Conservation (phyloP, 2,888 invertebrate species). For the Spilosoma lubricipeda region DNA sequence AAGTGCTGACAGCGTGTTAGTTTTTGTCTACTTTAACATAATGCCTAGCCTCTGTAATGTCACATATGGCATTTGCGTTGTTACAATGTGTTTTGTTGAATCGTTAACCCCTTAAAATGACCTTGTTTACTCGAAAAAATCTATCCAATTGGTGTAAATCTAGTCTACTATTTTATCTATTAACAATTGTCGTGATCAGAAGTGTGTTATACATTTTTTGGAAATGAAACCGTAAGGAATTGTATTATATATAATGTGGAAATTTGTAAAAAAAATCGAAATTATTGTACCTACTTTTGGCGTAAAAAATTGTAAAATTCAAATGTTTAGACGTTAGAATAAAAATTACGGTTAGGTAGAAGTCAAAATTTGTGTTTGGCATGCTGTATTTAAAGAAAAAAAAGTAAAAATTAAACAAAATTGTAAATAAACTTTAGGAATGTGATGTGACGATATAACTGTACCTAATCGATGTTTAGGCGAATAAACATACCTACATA, state of each 20-base stretch:
- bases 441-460: slow-evolving; percentile 79
- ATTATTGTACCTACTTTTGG: slow-evolving; percentile 78
- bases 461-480: slow-evolving; percentile 81
- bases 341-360: slow-evolving; percentile 74
- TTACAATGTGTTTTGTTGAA: slow-evolving; percentile 55
- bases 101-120: slow-evolving; percentile 33
- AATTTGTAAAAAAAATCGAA: slow-evolving; percentile 61
- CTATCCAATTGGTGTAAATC: slow-evolving; percentile 79
- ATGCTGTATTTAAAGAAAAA: slow-evolving; percentile 70
- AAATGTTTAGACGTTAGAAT: slow-evolving; percentile 73
- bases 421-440: slow-evolving; percentile 80
- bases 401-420: slow-evolving; percentile 56
- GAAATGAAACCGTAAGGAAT: slow-evolving; percentile 47
- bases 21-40: slow-evolving; percentile 69
- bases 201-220: slow-evolving; percentile 54
- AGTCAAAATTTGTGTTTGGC: slow-evolving; percentile 84
- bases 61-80: slow-evolving; percentile 81
- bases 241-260: slow-evolving; percentile 61
- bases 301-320: slow-evolving; percentile 78
- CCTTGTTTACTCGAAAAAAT: slow-evolving; percentile 43
- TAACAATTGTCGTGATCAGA: slow-evolving; percentile 50
- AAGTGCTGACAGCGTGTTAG: slow-evolving; percentile 74
- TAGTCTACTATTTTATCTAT: slow-evolving; percentile 69
- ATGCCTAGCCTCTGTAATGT: slow-evolving; percentile 75
- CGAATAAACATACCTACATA: slow-evolving; percentile 50